Percentiles rank a stretch among this genome's conserved stretches.
Evolutionary conservation across 2,797 vertebrate genomes (phyloP).

Genomic region (Staurois parvus): DNA sequence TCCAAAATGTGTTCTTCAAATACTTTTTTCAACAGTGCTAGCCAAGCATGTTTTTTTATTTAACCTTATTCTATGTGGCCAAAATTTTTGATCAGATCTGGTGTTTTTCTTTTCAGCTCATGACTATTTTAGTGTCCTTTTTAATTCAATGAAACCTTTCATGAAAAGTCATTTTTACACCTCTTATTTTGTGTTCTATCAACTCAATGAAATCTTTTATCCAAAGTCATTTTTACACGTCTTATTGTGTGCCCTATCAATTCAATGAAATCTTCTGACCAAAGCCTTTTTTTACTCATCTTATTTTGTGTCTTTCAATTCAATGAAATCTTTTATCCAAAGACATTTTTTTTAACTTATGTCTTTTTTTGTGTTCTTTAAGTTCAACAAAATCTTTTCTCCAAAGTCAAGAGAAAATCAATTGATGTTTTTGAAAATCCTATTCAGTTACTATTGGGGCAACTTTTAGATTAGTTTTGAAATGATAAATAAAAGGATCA

Average conservation of each 20-base stretch:
- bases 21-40: neutral
- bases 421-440: no score
- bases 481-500: no score
- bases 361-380: neutral
- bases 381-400: neutral
- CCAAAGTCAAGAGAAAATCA: neutral
- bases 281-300: neutral
- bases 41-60: neutral
- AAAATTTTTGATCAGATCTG: neutral
- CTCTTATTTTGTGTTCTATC: no score
- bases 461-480: no score
- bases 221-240: no score
- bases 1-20: neutral
- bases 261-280: neutral
- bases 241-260: neutral
- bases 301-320: neutral
- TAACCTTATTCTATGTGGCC: neutral
- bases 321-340: neutral
- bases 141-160: neutral
- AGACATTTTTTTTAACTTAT: neutral
- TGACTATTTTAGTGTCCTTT: neutral
- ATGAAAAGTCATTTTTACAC: neutral
- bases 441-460: no score
- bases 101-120: neutral
- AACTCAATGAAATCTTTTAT: no score